These are phyloP conservation scores for Pseudanteris insignis DNA, from an alignment of 2,888 invertebrate species.

Conservation along the genomic window DNA sequence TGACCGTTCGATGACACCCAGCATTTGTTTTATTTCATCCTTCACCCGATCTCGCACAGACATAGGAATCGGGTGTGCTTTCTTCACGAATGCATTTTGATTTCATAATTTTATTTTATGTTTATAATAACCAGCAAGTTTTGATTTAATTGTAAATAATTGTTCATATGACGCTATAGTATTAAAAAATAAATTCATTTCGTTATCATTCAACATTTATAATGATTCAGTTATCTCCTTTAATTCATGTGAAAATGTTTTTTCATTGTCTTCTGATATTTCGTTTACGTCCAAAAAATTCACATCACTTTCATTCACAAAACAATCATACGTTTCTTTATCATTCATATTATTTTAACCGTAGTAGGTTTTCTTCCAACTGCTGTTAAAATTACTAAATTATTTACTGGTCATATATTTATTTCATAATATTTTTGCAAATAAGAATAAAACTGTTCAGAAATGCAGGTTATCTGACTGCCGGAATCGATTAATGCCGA, in stretches of 20 bases:
- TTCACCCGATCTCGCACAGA: constrained; percentile 1
- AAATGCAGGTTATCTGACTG: constrained; percentile 12
- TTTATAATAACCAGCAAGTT: constrained; percentile 34
- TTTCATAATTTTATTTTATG: constrained; percentile 51
- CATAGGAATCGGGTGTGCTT: constrained; percentile 33
- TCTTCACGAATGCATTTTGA: constrained; percentile 38
- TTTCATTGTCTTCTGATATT: no score
- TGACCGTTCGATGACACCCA: constrained; percentile 50
- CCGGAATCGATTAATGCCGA: constrained; percentile 8
- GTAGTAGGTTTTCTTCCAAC: constrained; percentile 2
- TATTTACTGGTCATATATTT: neutral
- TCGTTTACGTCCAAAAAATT: no score
- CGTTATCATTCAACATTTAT: no score
- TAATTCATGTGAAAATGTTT: no score
- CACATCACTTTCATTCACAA: no score
- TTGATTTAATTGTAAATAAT: constrained; percentile 45
- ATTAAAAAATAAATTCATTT: no score
- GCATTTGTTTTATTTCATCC: constrained; percentile 47
- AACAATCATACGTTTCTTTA: no score
- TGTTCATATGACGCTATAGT: constrained; percentile 4
- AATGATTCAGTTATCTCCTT: no score
- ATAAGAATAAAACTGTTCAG: constrained; percentile 12
- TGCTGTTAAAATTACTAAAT: constrained; percentile 3
- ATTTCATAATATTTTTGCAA: constrained; percentile 2
- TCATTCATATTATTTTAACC: neutral